Percentiles rank a stretch among this genome's conserved stretches.
Evolutionary conservation across 2,113 vertebrate species (phyloP).

Genomic region (Astatotilapia flaviijosephi): DNA sequence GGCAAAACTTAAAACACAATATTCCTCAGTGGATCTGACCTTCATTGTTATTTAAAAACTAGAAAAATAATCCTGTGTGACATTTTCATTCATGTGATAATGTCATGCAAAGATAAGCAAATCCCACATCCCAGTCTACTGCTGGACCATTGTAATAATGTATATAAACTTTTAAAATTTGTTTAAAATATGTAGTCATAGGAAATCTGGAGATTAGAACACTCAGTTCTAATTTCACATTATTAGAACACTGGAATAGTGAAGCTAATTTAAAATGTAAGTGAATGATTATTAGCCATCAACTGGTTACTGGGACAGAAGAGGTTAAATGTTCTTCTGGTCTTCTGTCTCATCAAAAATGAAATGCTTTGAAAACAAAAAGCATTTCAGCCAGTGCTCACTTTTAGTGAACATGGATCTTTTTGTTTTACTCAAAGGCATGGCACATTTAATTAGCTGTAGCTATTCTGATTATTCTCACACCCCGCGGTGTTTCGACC

Average conservation of each 20-base stretch:
- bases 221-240: neutral
- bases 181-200: neutral
- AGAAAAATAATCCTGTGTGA: neutral
- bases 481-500: slow-evolving; percentile 53
- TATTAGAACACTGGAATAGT: neutral
- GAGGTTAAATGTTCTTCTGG: neutral
- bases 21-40: neutral
- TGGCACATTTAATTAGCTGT: slow-evolving; percentile 42
- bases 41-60: neutral
- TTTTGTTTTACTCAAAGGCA: slow-evolving; percentile 10
- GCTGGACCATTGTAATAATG: neutral
- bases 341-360: neutral
- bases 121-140: neutral
- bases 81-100: neutral
- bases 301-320: neutral
- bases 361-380: neutral
- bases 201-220: neutral
- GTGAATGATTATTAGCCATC: neutral
- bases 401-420: neutral
- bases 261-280: neutral
- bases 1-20: neutral
- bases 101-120: neutral
- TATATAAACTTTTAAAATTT: neutral
- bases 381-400: neutral
- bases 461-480: slow-evolving; percentile 32